Conservation (phyloP, 2,113 vertebrate species). For the Echinops telfairi region DNA sequence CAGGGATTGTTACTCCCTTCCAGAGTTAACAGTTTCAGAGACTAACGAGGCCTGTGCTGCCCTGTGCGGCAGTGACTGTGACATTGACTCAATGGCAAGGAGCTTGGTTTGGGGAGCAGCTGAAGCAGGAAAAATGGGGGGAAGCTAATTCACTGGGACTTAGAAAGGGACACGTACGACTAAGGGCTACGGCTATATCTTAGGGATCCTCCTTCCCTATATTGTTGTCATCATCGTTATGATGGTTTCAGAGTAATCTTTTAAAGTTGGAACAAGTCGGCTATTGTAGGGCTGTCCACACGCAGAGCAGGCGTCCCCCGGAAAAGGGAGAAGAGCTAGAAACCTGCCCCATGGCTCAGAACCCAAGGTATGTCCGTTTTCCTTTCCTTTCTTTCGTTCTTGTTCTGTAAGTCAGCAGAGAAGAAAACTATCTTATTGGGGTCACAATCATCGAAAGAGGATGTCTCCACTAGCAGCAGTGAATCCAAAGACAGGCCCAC, state of each 20-base stretch:
- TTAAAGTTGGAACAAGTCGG: conserved; percentile 57
- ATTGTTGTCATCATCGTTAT: background rate
- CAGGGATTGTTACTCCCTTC: no score
- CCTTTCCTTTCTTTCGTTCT: background rate
- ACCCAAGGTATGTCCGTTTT: conserved; percentile 27
- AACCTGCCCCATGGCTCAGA: background rate
- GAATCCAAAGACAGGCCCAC: conserved; percentile 15
- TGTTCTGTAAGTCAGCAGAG: conserved; percentile 50
- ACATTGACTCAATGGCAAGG: no score
- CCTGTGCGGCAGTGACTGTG: no score
- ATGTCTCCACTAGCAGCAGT: background rate
- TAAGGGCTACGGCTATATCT: background rate
- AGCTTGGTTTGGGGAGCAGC: background rate
- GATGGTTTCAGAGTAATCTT: background rate
- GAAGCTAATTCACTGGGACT: background rate
- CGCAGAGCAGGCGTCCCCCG: background rate
- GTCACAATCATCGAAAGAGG: conserved; percentile 17
- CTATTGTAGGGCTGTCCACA: conserved; percentile 19
- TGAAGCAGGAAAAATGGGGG: background rate
- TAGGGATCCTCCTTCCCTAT: background rate
- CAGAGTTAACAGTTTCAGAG: no score
- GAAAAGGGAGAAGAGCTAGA: conserved; percentile 3
- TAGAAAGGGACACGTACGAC: conserved; percentile 6
- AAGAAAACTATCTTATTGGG: conserved; percentile 32
- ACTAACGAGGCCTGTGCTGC: no score